Conservation (phyloP, 2,113 vertebrate species). For the Eudorcas thomsonii region DNA sequence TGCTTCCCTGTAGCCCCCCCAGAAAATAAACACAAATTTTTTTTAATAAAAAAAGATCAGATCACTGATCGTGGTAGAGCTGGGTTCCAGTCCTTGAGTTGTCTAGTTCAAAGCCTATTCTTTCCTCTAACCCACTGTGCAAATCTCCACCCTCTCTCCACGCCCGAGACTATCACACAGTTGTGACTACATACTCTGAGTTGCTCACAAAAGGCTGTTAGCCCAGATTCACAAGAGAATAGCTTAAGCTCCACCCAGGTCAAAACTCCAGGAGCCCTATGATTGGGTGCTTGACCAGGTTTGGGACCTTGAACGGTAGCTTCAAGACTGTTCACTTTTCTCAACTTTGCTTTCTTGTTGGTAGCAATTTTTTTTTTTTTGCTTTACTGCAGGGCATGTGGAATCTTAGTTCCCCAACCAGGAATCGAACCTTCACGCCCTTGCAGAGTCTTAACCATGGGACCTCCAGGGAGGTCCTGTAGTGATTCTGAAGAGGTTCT, state of each 20-base stretch:
- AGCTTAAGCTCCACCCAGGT: neutral
- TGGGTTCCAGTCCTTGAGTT: neutral
- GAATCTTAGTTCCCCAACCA: neutral
- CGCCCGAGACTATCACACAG: neutral
- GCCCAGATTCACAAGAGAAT: neutral
- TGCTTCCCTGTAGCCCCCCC: neutral
- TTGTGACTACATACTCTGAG: neutral
- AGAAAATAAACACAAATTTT: neutral
- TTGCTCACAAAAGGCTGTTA: neutral
- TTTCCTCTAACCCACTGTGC: neutral
- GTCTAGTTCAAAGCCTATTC: neutral
- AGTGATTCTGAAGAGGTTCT: neutral
- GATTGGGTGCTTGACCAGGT: neutral
- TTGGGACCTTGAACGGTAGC: fast-evolving
- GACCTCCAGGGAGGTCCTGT: neutral
- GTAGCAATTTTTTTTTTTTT: neutral
- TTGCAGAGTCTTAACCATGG: neutral
- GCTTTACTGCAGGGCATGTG: neutral
- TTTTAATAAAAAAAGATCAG: neutral
- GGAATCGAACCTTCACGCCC: neutral
- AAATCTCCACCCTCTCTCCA: too few relatives aligned
- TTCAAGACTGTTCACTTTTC: neutral
- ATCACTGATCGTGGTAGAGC: neutral
- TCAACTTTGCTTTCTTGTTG: neutral
- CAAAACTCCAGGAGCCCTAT: neutral